A percentile compares a stretch with the other conserved stretches of the same genome.
Evolutionary conservation across 2,113 vertebrate genomes (phyloP).

Genomic region (Sclerurus mexicanus): DNA sequence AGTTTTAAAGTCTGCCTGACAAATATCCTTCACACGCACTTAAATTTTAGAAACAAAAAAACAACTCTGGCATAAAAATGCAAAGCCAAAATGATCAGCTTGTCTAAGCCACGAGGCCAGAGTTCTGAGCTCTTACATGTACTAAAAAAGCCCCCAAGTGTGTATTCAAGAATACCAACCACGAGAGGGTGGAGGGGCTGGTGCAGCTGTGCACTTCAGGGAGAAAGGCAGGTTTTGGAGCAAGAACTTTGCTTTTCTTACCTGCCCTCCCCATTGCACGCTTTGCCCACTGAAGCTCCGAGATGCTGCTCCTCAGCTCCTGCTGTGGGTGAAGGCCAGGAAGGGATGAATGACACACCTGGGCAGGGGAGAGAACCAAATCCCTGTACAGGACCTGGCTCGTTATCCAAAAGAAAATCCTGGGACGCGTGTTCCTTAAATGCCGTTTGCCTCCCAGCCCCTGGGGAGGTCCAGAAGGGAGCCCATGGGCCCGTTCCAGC

Average conservation of each 20-base stretch:
- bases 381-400: accelerated
- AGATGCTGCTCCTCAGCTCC: background rate
- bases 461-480: background rate
- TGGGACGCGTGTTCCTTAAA: accelerated
- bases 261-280: accelerated
- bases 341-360: accelerated
- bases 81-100: background rate
- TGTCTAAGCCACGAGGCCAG: background rate
- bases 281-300: background rate
- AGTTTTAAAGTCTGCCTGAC: background rate
- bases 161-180: background rate
- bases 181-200: background rate
- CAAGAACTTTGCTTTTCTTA: background rate
- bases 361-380: background rate
- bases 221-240: background rate
- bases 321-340: accelerated
- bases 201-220: background rate
- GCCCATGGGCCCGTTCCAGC: background rate
- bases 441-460: background rate
- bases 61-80: background rate
- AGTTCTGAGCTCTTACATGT: background rate
- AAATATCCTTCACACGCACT: background rate
- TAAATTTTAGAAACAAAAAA: background rate
- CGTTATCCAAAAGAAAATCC: too few species aligned
- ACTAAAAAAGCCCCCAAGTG: background rate